These are phyloP conservation scores for Crenichthys baileyi DNA, from an alignment of 2,797 vertebrate species.

Conservation along the genomic window DNA sequence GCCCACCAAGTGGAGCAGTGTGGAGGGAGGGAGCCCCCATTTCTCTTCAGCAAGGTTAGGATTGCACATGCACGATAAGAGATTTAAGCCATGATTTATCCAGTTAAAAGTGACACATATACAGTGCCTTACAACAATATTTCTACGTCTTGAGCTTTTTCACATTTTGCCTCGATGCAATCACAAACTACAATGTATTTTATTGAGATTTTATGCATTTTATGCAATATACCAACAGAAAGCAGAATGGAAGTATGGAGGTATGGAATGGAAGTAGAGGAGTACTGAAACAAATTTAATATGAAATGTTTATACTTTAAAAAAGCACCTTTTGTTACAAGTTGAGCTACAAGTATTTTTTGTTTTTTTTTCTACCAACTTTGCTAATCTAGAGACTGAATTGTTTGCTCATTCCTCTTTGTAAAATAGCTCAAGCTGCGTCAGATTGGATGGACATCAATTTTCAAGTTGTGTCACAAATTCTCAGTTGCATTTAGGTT, in stretches of 20 bases:
- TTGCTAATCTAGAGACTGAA: neutral
- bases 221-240: neutral
- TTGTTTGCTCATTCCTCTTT: neutral
- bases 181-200: neutral
- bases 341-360: neutral
- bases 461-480: neutral
- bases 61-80: neutral
- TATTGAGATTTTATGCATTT: neutral
- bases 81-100: no score
- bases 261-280: neutral
- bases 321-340: neutral
- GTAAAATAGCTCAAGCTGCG: neutral
- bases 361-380: neutral
- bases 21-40: constrained; percentile 7
- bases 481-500: neutral
- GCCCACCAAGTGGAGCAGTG: constrained; percentile 57
- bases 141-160: neutral
- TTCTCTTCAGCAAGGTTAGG: neutral
- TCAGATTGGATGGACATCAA: neutral
- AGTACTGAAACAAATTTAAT: neutral
- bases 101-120: neutral
- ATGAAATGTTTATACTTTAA: neutral
- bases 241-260: neutral
- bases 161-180: neutral
- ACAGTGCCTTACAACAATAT: neutral